These are phyloP conservation scores for Drosophila pseudotalamancana DNA, from an alignment of 2,888 invertebrate genomes.

Conservation along the genomic window DNA sequence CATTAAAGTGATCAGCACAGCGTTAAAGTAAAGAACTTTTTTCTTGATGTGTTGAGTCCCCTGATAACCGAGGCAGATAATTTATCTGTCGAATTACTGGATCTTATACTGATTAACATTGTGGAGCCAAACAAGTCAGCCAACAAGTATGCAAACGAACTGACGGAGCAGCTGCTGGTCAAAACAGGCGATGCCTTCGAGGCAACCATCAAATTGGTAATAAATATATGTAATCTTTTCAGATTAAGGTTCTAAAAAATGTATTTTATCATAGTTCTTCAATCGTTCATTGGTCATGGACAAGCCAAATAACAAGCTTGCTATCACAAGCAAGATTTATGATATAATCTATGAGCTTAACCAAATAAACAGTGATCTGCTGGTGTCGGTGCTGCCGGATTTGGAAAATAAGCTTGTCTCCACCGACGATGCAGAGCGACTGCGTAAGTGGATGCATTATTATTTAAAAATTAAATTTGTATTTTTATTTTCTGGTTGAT, in stretches of 20 bases:
- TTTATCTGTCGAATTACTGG: conserved; percentile 96
- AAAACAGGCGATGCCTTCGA: conserved; percentile 97
- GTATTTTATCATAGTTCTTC: conserved; percentile 90
- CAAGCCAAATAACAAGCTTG: conserved; percentile 92
- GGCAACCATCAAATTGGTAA: conserved; percentile 96
- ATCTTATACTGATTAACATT: conserved; percentile 96
- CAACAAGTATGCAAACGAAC: conserved; percentile 93
- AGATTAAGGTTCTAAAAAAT: background rate
- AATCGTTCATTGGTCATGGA: conserved; percentile 97
- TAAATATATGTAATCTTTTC: conserved; percentile 52
- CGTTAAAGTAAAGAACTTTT: conserved; percentile 97
- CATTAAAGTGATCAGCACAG: conserved; percentile 94
- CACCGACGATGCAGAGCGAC: conserved; percentile 93
- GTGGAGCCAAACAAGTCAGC: conserved; percentile 97
- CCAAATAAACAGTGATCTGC: conserved; percentile 94
- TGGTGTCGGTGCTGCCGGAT: conserved; percentile 95
- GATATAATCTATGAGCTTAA: conserved; percentile 98
- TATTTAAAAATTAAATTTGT: background rate
- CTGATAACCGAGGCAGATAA: conserved; percentile 97
- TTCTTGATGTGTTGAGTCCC: conserved; percentile 97
- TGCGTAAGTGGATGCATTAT: conserved; percentile 85
- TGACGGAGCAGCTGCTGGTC: conserved; percentile 95
- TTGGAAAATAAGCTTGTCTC: conserved; percentile 98
- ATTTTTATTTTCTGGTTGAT: too few species aligned
- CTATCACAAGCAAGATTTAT: conserved; percentile 94